Percentiles rank a stretch among this genome's conserved stretches.
Conservation (phyloP, 2,797 vertebrate genomes). For the Gambusia yucatana region DNA sequence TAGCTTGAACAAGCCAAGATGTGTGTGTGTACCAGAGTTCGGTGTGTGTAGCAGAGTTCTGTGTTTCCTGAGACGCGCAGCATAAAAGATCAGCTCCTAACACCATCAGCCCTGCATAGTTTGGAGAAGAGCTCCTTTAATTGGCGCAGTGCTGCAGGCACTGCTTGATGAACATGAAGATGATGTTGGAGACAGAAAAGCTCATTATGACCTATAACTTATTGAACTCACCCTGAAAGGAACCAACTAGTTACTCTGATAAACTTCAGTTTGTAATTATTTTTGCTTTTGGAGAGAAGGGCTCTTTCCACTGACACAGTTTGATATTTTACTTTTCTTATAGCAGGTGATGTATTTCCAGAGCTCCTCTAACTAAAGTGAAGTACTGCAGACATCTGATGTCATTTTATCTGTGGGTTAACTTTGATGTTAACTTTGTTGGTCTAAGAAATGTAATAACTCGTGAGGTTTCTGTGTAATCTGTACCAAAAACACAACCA, state of each 20-base stretch:
- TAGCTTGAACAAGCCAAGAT: not conserved
- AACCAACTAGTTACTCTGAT: conserved; percentile 24
- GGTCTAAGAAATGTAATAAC: not conserved
- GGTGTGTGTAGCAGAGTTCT: not conserved
- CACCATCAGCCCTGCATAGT: not conserved
- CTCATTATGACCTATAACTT: conserved; percentile 26
- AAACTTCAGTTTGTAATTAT: conserved; percentile 8
- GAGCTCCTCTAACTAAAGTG: not conserved
- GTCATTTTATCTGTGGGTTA: not conserved
- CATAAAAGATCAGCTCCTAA: not conserved
- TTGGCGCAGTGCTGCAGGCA: conserved; percentile 14
- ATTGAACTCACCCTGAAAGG: conserved; percentile 18
- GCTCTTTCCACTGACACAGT: no score
- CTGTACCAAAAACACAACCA: not conserved
- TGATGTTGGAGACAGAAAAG: conserved; percentile 25
- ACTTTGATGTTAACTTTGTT: not conserved
- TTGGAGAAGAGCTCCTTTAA: not conserved
- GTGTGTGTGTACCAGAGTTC: no score
- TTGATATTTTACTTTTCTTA: not conserved
- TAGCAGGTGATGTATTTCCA: not conserved
- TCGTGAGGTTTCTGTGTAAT: not conserved
- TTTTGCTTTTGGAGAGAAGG: not conserved
- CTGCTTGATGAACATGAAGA: conserved; percentile 13
- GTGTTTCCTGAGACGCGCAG: not conserved
- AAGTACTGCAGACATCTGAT: not conserved